Conservation (phyloP, 2,888 invertebrate genomes). For the Caenorhabditis doughertyi region DNA sequence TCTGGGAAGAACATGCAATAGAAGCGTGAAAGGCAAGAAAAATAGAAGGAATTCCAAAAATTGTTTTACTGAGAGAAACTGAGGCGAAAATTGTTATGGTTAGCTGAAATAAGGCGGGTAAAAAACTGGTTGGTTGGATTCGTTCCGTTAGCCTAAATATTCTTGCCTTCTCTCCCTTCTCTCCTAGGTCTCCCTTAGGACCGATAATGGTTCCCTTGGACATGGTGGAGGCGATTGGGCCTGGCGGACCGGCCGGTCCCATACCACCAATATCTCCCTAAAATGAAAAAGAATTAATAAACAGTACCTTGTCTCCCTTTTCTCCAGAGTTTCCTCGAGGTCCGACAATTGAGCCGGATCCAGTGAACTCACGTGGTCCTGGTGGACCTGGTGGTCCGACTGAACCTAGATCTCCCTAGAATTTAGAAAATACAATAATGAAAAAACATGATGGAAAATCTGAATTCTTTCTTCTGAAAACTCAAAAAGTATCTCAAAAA, state of each 20-base stretch:
- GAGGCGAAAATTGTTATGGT: slow-evolving; percentile 37
- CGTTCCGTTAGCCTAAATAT: slow-evolving; percentile 44
- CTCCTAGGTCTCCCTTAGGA: slow-evolving; percentile 86
- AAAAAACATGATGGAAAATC: not conserved
- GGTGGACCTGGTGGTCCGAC: slow-evolving; percentile 84
- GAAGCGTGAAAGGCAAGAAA: slow-evolving; percentile 42
- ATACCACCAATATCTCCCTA: slow-evolving; percentile 80
- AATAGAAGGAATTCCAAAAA: slow-evolving; percentile 27
- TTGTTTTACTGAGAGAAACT: slow-evolving; percentile 5
- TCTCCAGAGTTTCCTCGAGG: slow-evolving; percentile 79
- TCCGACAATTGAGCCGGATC: slow-evolving; percentile 79
- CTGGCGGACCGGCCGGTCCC: slow-evolving; percentile 81
- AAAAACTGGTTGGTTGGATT: slow-evolving; percentile 35
- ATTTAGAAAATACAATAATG: slow-evolving; percentile 59
- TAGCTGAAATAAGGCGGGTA: slow-evolving; percentile 38
- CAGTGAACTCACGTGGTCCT: slow-evolving; percentile 81
- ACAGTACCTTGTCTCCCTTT: slow-evolving; percentile 80
- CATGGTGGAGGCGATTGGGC: slow-evolving; percentile 76
- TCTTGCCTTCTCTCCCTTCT: slow-evolving; percentile 86
- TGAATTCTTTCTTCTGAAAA: slow-evolving; percentile 14
- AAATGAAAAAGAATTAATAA: slow-evolving; percentile 65
- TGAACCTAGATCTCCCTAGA: slow-evolving; percentile 82
- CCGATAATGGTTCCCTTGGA: slow-evolving; percentile 81
- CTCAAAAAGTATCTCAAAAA: not conserved
- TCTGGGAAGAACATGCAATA: slow-evolving; percentile 46